phyloP scores from a whole-genome alignment of 2,888 invertebrate species.

The Sphaeridia pumilis region DNA sequence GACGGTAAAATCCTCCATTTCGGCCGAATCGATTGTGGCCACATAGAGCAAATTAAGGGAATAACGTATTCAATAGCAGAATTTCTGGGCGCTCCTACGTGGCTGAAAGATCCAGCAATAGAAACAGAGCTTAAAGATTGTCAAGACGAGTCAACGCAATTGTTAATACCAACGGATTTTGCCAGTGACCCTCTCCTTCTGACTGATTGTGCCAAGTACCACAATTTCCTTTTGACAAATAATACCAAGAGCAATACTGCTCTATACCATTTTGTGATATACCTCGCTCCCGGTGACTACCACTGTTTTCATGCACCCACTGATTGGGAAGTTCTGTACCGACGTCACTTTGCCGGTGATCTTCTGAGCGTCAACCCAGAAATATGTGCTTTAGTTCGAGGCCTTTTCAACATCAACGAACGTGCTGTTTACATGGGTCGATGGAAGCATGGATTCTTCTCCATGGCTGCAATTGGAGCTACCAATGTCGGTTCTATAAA shows the following conservation, averaged over 20 bases:
- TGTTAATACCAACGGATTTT: neutral
- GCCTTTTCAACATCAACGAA: conserved; percentile 87
- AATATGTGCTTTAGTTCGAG: conserved; percentile 73
- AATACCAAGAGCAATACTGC: neutral
- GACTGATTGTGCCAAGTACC: conserved; percentile 4
- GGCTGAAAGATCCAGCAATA: conserved; percentile 42
- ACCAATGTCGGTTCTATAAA: conserved; percentile 95
- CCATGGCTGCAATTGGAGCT: conserved; percentile 91
- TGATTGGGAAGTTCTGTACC: conserved; percentile 70
- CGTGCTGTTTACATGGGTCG: conserved; percentile 78
- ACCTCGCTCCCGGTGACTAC: conserved; percentile 95
- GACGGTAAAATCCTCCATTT: conserved; percentile 85
- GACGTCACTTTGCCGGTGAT: conserved; percentile 81
- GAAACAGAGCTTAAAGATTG: neutral
- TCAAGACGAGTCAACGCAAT: neutral
- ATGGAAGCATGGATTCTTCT: conserved; percentile 93
- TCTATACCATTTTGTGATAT: conserved; percentile 86
- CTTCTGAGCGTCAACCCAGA: conserved; percentile 84
- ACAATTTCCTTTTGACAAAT: neutral
- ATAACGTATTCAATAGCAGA: conserved; percentile 78
- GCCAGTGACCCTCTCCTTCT: neutral
- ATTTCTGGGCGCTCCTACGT: conserved; percentile 59
- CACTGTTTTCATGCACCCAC: conserved; percentile 89
- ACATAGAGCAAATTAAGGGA: conserved; percentile 91
- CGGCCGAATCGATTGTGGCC: conserved; percentile 68